phyloP scores from a whole-genome alignment of 2,888 invertebrate species.

The Trilocha varians region DNA sequence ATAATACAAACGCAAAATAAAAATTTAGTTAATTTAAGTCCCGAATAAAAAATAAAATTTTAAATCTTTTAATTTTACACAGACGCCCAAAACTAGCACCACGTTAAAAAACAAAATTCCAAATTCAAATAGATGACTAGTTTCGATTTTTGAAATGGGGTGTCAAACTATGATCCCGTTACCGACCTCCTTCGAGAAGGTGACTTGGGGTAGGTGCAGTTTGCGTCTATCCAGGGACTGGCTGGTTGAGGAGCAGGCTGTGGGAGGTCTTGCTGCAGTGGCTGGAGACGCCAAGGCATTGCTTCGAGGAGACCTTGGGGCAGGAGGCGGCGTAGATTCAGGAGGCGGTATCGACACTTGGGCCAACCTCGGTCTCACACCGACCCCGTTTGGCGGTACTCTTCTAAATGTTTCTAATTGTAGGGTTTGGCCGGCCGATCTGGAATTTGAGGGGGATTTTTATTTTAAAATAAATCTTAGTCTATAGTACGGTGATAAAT shows the following conservation, averaged over 20 bases:
- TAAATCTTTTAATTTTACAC: slow-evolving; percentile 13
- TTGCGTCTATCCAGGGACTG: slow-evolving; percentile 75
- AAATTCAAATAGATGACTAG: slow-evolving; percentile 30
- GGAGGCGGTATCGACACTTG: slow-evolving; percentile 45
- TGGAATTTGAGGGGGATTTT: too few species aligned
- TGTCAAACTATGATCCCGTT: slow-evolving; percentile 85
- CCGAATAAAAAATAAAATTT: too few species aligned
- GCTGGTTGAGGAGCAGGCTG: slow-evolving; percentile 80
- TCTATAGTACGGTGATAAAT: too few species aligned
- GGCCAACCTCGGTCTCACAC: slow-evolving; percentile 34
- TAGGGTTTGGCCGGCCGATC: slow-evolving; percentile 80
- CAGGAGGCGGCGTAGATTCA: slow-evolving; percentile 57
- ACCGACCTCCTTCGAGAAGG: slow-evolving; percentile 94
- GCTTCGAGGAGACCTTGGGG: slow-evolving; percentile 52
- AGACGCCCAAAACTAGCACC: slow-evolving; percentile 36
- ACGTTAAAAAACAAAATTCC: slow-evolving; percentile 22
- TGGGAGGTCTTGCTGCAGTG: slow-evolving; percentile 74
- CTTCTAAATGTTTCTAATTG: slow-evolving; percentile 82
- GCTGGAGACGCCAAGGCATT: slow-evolving; percentile 52
- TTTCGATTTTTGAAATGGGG: slow-evolving; percentile 14
- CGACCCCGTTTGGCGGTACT: slow-evolving; percentile 58
- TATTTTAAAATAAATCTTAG: too few species aligned
- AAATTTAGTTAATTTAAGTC: too few species aligned
- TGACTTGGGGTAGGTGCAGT: slow-evolving; percentile 84
- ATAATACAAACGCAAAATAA: too few species aligned